Evolutionary conservation across 2,888 invertebrate genomes (phyloP).

Genomic region (Spatulosminthurus flaviceps): DNA sequence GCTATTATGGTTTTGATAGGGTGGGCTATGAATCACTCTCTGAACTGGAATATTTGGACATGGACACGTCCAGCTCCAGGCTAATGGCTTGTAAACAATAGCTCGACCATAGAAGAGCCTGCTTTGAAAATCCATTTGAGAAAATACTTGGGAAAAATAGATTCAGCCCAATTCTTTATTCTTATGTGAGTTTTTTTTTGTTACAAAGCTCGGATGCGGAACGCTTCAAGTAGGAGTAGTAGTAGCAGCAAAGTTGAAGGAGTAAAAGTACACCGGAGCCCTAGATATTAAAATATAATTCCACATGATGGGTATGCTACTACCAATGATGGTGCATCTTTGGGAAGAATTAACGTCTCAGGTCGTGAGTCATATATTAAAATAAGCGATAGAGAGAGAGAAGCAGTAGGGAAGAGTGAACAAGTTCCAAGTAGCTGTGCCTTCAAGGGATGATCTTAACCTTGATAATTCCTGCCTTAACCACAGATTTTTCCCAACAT

Average conservation of each 20-base stretch:
- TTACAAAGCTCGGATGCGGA: neutral
- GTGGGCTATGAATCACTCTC: slow-evolving; percentile 51
- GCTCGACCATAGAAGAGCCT: slow-evolving; percentile 27
- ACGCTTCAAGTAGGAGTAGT: neutral
- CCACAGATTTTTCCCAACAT: no score
- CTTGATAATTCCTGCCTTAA: no score
- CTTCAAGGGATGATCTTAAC: slow-evolving; percentile 18
- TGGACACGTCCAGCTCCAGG: slow-evolving; percentile 53
- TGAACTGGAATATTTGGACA: slow-evolving; percentile 54
- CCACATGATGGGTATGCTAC: no score
- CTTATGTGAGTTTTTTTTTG: neutral
- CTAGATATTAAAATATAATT: no score
- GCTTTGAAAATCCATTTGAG: slow-evolving; percentile 31
- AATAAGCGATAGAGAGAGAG: neutral
- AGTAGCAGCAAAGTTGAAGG: no score
- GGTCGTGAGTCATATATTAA: no score
- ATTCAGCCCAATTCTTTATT: no score
- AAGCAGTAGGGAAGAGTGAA: neutral
- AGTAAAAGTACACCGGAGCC: no score
- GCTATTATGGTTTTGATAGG: neutral
- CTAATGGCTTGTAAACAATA: slow-evolving; percentile 57
- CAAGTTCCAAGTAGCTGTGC: neutral
- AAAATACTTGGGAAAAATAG: neutral
- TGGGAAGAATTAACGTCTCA: no score
- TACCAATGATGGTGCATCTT: no score